phyloP scores from a whole-genome alignment of 2,797 vertebrate species.

The Brachymystax lenok region DNA sequence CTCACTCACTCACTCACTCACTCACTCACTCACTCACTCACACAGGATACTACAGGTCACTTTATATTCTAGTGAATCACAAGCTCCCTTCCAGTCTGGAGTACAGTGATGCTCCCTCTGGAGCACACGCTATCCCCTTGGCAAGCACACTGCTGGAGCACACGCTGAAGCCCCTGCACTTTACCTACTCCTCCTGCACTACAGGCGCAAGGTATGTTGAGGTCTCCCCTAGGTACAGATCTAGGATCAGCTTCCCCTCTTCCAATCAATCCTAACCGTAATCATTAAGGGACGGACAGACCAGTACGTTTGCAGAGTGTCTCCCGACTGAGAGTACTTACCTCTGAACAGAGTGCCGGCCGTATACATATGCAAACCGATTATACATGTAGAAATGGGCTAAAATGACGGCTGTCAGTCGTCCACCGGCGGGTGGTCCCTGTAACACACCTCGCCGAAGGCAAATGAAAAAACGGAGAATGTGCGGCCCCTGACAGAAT shows the following conservation, averaged over 20 bases:
- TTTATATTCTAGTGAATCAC: slow-evolving; percentile 94
- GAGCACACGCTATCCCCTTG: slow-evolving; percentile 75
- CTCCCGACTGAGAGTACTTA: no score
- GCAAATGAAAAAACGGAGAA: no score
- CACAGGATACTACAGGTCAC: slow-evolving; percentile 92
- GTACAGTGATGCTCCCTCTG: slow-evolving; percentile 86
- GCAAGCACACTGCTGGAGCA: slow-evolving; percentile 96
- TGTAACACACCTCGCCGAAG: no score
- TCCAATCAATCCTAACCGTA: not conserved
- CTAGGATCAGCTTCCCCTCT: not conserved
- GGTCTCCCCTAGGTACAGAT: no score
- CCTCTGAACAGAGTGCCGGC: no score
- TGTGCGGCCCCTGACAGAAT: no score
- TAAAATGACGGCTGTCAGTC: no score
- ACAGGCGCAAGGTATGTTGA: slow-evolving; percentile 86
- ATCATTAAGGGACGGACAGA: not conserved
- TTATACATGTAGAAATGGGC: no score
- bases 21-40: slow-evolving; percentile 22
- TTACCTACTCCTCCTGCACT: slow-evolving; percentile 95
- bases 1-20: not conserved
- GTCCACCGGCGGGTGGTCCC: no score
- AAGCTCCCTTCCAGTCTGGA: slow-evolving; percentile 95
- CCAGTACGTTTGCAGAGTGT: no score
- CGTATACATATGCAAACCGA: no score
- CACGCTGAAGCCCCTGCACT: slow-evolving; percentile 97